Percentiles rank a stretch among this genome's conserved stretches.
These are phyloP conservation scores for Oreortyx pictus DNA, from an alignment of 2,797 vertebrate genomes.

Conservation along the genomic window DNA sequence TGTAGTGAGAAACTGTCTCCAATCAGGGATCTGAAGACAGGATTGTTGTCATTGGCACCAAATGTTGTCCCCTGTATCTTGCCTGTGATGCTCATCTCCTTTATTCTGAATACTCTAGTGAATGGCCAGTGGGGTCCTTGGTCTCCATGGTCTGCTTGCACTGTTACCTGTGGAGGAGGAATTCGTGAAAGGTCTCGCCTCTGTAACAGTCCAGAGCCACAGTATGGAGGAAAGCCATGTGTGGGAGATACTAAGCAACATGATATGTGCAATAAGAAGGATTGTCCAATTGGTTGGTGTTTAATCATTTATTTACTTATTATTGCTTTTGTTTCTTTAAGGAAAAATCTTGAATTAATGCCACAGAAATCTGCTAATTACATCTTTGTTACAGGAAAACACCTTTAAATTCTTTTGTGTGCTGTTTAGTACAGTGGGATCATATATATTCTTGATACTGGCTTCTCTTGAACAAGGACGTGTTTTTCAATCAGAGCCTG, in stretches of 20 bases:
- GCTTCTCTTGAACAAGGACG: background rate
- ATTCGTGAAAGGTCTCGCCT: conserved; percentile 86
- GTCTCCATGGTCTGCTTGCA: conserved; percentile 96
- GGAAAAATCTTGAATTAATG: background rate
- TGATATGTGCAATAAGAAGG: conserved; percentile 89
- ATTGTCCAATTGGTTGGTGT: conserved; percentile 90
- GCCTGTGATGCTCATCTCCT: background rate
- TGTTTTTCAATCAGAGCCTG: background rate
- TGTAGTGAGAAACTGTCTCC: background rate
- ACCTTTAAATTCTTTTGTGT: background rate
- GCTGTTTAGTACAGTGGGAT: background rate
- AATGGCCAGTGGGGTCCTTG: conserved; percentile 96
- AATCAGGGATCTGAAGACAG: background rate
- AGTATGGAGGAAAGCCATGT: conserved; percentile 89
- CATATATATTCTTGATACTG: background rate
- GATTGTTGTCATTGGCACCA: background rate
- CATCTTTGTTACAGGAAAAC: background rate
- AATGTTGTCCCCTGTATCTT: background rate
- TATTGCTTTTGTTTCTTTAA: background rate
- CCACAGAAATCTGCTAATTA: background rate
- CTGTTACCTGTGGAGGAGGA: conserved; percentile 91
- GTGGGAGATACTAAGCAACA: conserved; percentile 85
- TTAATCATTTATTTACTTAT: background rate
- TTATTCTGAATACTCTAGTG: conserved; percentile 78
- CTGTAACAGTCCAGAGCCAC: conserved; percentile 93